phyloP scores from a whole-genome alignment of 2,888 invertebrate species.

The Syrista parreyssii region DNA sequence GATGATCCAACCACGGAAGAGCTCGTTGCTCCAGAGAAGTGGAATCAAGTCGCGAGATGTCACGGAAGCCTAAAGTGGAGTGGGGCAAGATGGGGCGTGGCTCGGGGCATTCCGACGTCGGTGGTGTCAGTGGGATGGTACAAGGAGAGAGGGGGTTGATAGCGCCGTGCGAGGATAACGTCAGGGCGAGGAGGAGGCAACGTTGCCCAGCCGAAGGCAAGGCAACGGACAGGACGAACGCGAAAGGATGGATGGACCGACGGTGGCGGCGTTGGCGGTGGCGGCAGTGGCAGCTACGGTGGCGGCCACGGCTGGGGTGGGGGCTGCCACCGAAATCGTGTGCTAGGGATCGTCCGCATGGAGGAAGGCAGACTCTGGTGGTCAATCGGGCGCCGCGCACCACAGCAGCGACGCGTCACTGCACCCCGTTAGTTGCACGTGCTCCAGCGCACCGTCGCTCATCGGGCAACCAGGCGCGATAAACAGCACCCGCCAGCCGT shows the following conservation, averaged over 20 bases:
- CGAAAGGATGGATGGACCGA: neutral
- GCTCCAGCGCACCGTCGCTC: slow-evolving; percentile 54
- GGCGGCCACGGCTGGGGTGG: slow-evolving; percentile 29
- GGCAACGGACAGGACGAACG: neutral
- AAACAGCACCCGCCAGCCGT: slow-evolving; percentile 62
- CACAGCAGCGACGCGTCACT: slow-evolving; percentile 64
- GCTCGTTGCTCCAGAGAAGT: too few relatives aligned
- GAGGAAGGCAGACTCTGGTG: slow-evolving; percentile 63
- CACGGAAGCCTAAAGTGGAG: too few relatives aligned
- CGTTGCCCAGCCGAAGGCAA: slow-evolving; percentile 16
- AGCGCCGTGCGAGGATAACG: neutral
- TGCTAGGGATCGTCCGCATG: slow-evolving; percentile 54
- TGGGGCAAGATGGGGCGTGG: slow-evolving; percentile 23
- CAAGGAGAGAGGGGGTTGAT: neutral
- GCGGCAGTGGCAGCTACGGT: slow-evolving; percentile 29
- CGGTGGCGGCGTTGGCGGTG: slow-evolving; percentile 20
- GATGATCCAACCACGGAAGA: neutral
- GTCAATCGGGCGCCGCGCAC: slow-evolving; percentile 66
- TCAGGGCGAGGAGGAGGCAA: neutral
- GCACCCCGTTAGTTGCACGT: slow-evolving; percentile 59
- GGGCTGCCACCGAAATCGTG: slow-evolving; percentile 50
- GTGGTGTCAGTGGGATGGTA: neutral
- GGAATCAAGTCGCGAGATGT: too few relatives aligned
- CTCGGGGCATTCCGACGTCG: slow-evolving; percentile 28
- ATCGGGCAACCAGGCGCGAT: slow-evolving; percentile 59